Base-by-base conservation (phyloP, 2,888 invertebrate species). In the Hanleya hanleyi region DNA sequence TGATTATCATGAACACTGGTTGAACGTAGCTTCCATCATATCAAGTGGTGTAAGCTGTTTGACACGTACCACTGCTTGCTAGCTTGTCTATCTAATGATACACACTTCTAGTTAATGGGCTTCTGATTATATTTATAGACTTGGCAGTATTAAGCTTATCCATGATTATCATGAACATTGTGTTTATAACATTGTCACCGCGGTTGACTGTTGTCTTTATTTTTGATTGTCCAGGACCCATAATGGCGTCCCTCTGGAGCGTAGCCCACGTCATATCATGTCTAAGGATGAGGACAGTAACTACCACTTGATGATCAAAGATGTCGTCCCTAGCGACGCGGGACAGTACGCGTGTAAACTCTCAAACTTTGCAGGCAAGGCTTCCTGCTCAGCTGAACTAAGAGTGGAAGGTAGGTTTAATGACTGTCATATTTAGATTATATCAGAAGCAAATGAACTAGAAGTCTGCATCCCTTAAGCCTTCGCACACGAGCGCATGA, bases 271-370 rank as follows among this genome's bases (percentile, higher is more conserved):
- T 62, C 82, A 82, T 73, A 80, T 78, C 69, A 83, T 85, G 67
- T 79, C 81, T 0, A 69, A 75, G 9, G 57, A 57, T 0, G 84
- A 78, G 32, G 82, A 82, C 6, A 82, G 81, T 69, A 82, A 80
- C n/a, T 84, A 82, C 77, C 81, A 77, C n/a, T 77, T 89, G 65
- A 76, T 78, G 12, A 83, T 90, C 18, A 76, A 82, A 22, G 79
- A 84, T 50, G 83, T 82, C 0, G 73, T 74, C 3, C 66, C 77
- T 0, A 74, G 77, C 1, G 89, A 89, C 73, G 82, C 82, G 0
- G 90, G 88, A 5, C 80, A 81, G 6, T 89, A 88, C 74, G 83
- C 84, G 26, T 88, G 88, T 75, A 83, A 79, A 29, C 76, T 88
- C 26, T 80, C 77, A 57, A 90, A 89, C 76, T 81, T 79, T 9